Evolutionary conservation across 2,797 vertebrate species (phyloP), one percentile per base, ranked within the genome.

Genomic region (Octomys mimax): DNA sequence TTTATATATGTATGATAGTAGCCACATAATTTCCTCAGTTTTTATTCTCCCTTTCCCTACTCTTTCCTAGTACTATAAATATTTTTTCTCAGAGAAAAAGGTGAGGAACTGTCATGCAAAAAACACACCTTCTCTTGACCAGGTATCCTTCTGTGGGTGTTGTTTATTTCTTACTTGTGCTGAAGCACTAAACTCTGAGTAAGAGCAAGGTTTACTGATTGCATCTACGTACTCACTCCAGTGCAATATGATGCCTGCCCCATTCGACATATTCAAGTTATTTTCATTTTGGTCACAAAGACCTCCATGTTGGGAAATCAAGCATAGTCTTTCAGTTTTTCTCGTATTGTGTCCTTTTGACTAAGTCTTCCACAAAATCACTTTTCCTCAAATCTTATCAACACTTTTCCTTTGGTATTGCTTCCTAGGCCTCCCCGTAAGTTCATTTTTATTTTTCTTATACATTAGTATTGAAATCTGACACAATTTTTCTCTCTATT

Each of bases 361-460:
- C 36, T 54, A 42, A 68, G n/a, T 59, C 18, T 87, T 89, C 13
- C 42, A 61, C 80, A 77, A 78, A 57, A 61, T 78, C 57, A 61
- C 19, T 94, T 90, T 19, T 61, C 52, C 33, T 96, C 87, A 18
- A 77, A 71, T 78, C 12, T 78, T 80, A 87, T 71, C 6, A 52
- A 79, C 4, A 46, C 87, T 92, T 21, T 31, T 70, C 33, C 62
- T 77, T 77, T 77, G 73, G 14, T 33, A 4, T 70, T 66, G 4
- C 68, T 92, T 52, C 28, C n/a, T 33, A 68, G 8, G 0, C 1
- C 77, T 16, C 3, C 89, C 26, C 14, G 22, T 70, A 24, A 80
- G 1, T 83, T 91, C 18, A 33, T 14, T 49, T 31, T 77, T 77
- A 31, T 49, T 86, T 92, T 94, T 52, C 33, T 91, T 64, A 39